A percentile compares a stretch with the other conserved stretches of the same genome.
These are phyloP conservation scores for Scotopteryx bipunctaria DNA, from an alignment of 2,888 invertebrate species.

Conservation along the genomic window DNA sequence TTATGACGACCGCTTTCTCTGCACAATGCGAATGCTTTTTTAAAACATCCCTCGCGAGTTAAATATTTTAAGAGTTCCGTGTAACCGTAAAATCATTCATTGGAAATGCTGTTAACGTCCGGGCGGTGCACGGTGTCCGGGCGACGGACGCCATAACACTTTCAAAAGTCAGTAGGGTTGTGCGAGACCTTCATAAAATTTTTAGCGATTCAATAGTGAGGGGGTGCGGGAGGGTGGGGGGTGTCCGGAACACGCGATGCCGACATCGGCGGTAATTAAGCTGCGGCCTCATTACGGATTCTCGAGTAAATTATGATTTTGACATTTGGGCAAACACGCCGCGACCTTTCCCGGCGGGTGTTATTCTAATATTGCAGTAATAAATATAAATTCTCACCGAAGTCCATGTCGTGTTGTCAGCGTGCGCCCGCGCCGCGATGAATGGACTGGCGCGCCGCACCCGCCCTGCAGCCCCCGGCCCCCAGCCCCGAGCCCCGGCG, in stretches of 20 bases:
- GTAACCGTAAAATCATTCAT: constrained; percentile 18
- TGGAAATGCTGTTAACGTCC: constrained; percentile 16
- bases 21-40: constrained; percentile 50
- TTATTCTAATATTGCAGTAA: constrained; percentile 4
- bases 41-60: constrained; percentile 39
- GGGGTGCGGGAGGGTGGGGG: not conserved
- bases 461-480: constrained; percentile 31
- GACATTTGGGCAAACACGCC: constrained; percentile 28
- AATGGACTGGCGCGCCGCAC: constrained; percentile 16
- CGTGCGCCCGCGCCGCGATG: constrained; percentile 10
- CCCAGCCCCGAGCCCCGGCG: constrained; percentile 46
- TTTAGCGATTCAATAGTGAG: not conserved
- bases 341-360: constrained; percentile 2
- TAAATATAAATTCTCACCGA: constrained; percentile 51
- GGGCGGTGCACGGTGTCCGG: not conserved
- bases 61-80: constrained; percentile 19
- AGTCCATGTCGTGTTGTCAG: constrained; percentile 48
- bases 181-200: constrained; percentile 2
- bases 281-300: constrained; percentile 18
- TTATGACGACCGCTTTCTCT: constrained; percentile 61
- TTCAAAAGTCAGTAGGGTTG: not conserved
- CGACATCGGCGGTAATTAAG: constrained; percentile 4
- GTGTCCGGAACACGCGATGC: constrained; percentile 8
- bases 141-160: constrained; percentile 2
- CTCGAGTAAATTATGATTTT: constrained; percentile 15